These are phyloP conservation scores for Dendronephthya gigantea DNA, from an alignment of 64 coral and sea anemone species.

Conservation along the genomic window DNA sequence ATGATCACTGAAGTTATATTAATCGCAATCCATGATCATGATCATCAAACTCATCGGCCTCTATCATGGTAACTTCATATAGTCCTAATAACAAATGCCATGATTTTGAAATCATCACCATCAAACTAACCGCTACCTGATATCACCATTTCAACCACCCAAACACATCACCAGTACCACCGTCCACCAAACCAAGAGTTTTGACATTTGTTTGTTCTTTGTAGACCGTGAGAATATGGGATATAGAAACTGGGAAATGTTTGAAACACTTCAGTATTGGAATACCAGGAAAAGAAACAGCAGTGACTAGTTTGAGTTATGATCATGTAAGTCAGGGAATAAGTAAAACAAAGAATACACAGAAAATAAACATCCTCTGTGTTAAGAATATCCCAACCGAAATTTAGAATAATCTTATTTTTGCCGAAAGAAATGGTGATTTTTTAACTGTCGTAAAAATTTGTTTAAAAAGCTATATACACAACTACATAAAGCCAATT, in stretches of 20 bases:
- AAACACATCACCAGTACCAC: neutral
- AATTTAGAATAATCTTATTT: no score
- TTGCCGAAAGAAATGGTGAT: no score
- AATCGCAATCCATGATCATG: neutral
- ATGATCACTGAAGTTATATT: neutral
- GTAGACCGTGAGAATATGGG: slow-evolving; percentile 80
- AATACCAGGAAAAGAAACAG: slow-evolving; percentile 35
- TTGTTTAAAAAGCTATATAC: no score
- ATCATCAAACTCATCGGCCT: neutral
- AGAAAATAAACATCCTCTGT: neutral
- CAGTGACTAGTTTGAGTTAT: slow-evolving; percentile 63
- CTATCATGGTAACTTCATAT: no score
- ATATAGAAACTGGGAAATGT: slow-evolving; percentile 56
- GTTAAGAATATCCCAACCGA: neutral
- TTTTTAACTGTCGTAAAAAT: no score
- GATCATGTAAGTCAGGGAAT: slow-evolving; percentile 51
- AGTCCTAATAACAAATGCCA: neutral
- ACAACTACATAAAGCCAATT: no score
- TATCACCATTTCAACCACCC: neutral
- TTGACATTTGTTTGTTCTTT: neutral
- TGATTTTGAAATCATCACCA: neutral
- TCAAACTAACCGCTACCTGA: no score
- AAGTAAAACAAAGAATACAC: neutral
- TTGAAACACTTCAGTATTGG: slow-evolving; percentile 50
- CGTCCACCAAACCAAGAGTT: neutral